These are phyloP conservation scores for Psittacus erithacus DNA, from an alignment of 2,113 vertebrate genomes.

Conservation along the genomic window DNA sequence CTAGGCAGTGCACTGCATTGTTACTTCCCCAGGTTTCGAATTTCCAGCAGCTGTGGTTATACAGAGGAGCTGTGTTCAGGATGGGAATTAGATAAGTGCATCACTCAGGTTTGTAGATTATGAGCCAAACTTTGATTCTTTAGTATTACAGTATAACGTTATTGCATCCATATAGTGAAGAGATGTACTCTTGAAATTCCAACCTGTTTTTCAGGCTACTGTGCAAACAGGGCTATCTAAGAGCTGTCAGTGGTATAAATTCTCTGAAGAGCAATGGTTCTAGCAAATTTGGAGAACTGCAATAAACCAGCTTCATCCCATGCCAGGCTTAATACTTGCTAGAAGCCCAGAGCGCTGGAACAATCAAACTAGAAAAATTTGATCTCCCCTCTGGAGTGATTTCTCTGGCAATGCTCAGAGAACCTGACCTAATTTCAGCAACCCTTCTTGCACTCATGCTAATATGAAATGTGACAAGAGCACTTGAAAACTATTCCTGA, in stretches of 20 bases:
- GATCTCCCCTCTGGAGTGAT: background rate
- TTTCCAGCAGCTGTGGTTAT: background rate
- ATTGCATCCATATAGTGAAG: background rate
- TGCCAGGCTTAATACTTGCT: background rate
- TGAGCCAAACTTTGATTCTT: background rate
- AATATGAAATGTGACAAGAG: conserved; percentile 12
- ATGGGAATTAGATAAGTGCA: background rate
- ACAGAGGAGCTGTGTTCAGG: background rate
- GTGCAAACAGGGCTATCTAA: background rate
- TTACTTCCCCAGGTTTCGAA: background rate
- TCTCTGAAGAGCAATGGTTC: conserved; percentile 2
- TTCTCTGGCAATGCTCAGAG: background rate
- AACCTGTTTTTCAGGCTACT: background rate
- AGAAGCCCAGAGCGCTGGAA: background rate
- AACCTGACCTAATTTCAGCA: conserved; percentile 4
- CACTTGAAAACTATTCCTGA: background rate
- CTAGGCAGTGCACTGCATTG: background rate
- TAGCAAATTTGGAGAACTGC: background rate
- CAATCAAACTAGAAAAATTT: conserved; percentile 12
- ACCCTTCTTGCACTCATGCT: background rate
- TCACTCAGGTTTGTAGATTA: background rate
- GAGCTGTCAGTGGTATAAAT: background rate
- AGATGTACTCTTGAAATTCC: background rate
- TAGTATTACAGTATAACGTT: background rate
- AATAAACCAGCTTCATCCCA: background rate